Conservation (phyloP, 2,888 invertebrate genomes). For the Andrena hattorfiana region DNA sequence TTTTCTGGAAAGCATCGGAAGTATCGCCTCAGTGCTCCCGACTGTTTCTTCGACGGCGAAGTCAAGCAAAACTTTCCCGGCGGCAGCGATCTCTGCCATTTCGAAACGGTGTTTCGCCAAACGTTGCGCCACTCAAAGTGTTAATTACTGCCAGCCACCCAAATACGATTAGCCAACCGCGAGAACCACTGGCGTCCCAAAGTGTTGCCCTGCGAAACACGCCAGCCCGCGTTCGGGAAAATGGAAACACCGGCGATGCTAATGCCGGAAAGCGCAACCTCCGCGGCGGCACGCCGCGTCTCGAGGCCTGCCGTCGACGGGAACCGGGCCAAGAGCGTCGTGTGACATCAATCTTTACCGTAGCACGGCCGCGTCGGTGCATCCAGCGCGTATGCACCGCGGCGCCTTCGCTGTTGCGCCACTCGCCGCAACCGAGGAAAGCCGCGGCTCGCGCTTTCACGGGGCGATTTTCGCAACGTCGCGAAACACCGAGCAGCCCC, state of each 20-base stretch:
- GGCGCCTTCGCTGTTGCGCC: slow-evolving; percentile 52
- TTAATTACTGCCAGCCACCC: too few relatives aligned
- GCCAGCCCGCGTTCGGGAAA: not conserved
- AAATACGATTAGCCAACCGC: too few relatives aligned
- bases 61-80: not conserved
- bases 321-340: slow-evolving; percentile 82
- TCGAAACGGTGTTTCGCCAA: not conserved
- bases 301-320: slow-evolving; percentile 56
- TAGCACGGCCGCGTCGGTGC: slow-evolving; percentile 47
- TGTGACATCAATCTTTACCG: slow-evolving; percentile 80
- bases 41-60: too few relatives aligned
- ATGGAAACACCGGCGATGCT: not conserved
- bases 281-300: not conserved
- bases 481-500: slow-evolving; percentile 13
- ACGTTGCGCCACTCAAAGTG: too few relatives aligned
- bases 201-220: not conserved
- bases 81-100: not conserved
- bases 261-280: not conserved
- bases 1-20: too few relatives aligned
- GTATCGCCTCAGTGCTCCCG: too few relatives aligned
- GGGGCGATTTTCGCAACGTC: slow-evolving; percentile 14
- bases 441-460: slow-evolving; percentile 19
- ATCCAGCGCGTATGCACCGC: slow-evolving; percentile 55
- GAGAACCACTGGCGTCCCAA: too few relatives aligned
- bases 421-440: slow-evolving; percentile 47